Evolutionary conservation across 2,797 vertebrate genomes (phyloP).

Genomic region (Dermochelys coriacea): DNA sequence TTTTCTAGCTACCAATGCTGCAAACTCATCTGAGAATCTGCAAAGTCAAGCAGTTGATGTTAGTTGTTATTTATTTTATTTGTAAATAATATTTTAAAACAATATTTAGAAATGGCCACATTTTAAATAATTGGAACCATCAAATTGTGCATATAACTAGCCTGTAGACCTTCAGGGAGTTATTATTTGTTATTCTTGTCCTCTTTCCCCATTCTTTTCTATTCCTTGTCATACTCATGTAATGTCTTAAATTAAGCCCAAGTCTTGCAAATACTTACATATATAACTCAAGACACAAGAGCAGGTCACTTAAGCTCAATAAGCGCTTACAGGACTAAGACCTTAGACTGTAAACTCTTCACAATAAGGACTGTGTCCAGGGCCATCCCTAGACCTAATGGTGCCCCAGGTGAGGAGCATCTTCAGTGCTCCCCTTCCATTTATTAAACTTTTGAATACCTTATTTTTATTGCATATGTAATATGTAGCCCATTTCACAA

Average conservation of each 20-base stretch:
- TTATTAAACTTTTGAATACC: no score
- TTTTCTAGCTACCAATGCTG: background rate
- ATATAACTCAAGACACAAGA: background rate
- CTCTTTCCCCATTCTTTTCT: background rate
- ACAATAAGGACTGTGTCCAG: background rate
- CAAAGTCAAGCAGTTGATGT: background rate
- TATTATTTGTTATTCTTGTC: background rate
- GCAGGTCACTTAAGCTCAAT: background rate
- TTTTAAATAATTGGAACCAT: background rate
- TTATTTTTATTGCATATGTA: no score
- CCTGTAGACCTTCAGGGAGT: background rate
- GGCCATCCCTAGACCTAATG: no score
- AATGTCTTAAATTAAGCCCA: background rate
- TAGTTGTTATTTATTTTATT: background rate
- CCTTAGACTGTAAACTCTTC: background rate
- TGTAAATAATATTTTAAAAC: background rate
- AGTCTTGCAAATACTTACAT: background rate
- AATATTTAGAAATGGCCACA: background rate
- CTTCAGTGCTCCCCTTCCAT: no score
- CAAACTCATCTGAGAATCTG: background rate
- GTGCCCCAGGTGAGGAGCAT: no score
- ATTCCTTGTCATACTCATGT: background rate
- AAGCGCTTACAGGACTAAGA: background rate
- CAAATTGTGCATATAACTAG: background rate
- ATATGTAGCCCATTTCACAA: no score